These are phyloP conservation scores for Apodemia hepburni DNA, from an alignment of 2,888 invertebrate species.

Conservation along the genomic window DNA sequence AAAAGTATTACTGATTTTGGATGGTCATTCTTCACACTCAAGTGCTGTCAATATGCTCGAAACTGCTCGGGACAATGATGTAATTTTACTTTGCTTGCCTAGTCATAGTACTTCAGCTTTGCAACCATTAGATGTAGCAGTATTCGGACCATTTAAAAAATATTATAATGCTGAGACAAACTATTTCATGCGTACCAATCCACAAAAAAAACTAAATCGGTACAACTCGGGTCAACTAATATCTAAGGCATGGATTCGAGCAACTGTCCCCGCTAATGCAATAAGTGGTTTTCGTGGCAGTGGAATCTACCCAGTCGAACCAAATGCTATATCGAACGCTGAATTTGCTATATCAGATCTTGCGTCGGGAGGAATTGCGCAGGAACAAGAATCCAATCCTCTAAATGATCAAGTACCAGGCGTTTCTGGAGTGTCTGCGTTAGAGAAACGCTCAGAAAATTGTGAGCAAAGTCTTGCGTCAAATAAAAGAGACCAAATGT, in stretches of 20 bases:
- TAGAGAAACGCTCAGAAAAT: conserved; percentile 22
- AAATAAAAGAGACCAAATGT: conserved; percentile 20
- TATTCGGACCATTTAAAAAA: conserved; percentile 16
- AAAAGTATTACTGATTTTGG: conserved; percentile 37
- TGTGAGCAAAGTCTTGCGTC: conserved; percentile 20
- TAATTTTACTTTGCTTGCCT: conserved; percentile 35
- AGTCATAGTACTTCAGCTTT: conserved; percentile 34
- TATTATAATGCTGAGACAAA: conserved; percentile 31
- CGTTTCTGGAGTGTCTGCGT: conserved; percentile 22
- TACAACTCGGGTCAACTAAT: conserved; percentile 26
- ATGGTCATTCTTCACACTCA: conserved; percentile 39
- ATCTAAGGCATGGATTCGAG: conserved; percentile 1
- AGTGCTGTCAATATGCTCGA: conserved; percentile 33
- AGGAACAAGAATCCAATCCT: conserved; percentile 25
- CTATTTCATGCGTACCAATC: conserved; percentile 29
- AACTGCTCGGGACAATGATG: conserved; percentile 31
- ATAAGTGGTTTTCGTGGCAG: conserved; percentile 32
- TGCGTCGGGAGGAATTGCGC: conserved; percentile 25
- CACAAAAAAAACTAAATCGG: conserved; percentile 32
- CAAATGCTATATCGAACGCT: conserved; percentile 24
- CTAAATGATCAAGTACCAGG: conserved; percentile 18
- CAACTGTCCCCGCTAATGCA: conserved; percentile 28
- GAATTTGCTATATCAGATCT: conserved; percentile 20
- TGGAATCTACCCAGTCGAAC: conserved; percentile 33
- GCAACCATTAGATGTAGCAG: conserved; percentile 32